These are phyloP conservation scores for Chromis chromis DNA, from an alignment of 2,797 vertebrate genomes.

Conservation along the genomic window DNA sequence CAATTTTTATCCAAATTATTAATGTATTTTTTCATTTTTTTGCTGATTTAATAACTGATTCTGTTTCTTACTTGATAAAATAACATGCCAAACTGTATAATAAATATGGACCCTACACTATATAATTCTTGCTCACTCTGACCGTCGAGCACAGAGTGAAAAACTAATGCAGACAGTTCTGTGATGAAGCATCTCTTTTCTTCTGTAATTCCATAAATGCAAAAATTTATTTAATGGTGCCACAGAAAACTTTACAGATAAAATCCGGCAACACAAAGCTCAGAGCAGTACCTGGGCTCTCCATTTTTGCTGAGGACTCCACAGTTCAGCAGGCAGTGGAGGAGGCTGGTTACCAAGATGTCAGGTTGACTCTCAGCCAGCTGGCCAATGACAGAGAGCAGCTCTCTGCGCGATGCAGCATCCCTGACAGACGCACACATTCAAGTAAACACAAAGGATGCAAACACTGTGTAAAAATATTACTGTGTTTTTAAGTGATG, in stretches of 20 bases:
- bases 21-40: neutral
- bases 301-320: slow-evolving; percentile 88
- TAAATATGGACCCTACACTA: neutral
- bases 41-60: neutral
- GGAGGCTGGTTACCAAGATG: slow-evolving; percentile 89
- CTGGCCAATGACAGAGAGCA: slow-evolving; percentile 90
- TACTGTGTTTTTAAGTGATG: neutral
- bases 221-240: neutral
- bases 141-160: neutral
- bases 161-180: neutral
- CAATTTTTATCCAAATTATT: neutral
- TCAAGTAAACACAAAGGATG: neutral
- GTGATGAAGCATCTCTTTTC: neutral
- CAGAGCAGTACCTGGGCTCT: slow-evolving; percentile 87
- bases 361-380: slow-evolving; percentile 92
- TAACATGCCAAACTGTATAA: neutral
- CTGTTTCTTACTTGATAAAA: neutral
- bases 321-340: slow-evolving; percentile 90
- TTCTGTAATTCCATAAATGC: neutral
- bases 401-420: slow-evolving; percentile 91
- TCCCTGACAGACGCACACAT: slow-evolving; percentile 82
- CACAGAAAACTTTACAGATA: neutral
- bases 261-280: neutral
- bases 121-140: neutral
- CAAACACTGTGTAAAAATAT: neutral